Base-by-base conservation (phyloP, 2,797 vertebrate genomes). In the Chaetophractus vellerosus region DNA sequence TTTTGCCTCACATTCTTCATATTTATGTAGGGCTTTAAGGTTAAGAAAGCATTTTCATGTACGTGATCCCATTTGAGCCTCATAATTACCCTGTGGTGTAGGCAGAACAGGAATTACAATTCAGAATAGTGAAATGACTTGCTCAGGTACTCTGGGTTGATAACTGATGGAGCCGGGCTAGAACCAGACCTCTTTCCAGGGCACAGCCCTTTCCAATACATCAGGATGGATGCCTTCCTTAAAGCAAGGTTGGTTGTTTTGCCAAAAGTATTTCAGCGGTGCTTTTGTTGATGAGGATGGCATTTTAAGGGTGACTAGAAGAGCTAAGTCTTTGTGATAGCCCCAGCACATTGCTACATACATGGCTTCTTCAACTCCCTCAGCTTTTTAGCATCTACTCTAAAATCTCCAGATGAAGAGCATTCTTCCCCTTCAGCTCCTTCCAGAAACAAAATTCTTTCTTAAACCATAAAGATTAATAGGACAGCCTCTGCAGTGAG, bases 1-100 rank as follows among this genome's bases (percentile, higher is more conserved):
- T 76, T 88, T 79, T 24, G 23, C 78, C 55, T 72, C 41, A 80
- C 9, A 61, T 84, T 87, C 92, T 74, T 94, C 79, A 36, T 90
- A 45, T 89, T 95, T 90, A 88, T 68, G 50, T 86, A 72, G 64
- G 59, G 72, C 50, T 94, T 87, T 85, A 48, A 90, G 84, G 94
- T 85, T 90, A 96, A 85, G 69, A 82, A 96, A 88, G 72, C 64
- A 69, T 88, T 92, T 91, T 82, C 82, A 91, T 11, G 2, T 52
- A 57, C 79, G 82, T 3, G 68, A 81, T 79, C 68, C 57, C 26
- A 23, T 89, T 82, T 95, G 88, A 94, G 83, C 82, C 78, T 93
- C 69, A 23, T 86, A 95, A 96, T 94, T 94, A 89, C 74, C 41
- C 57, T 57, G 59, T 52, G 66, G 81, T 86, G 61, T 55, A 61